Conservation (phyloP, 2,888 invertebrate species). For the Tenthredo distinguenda region DNA sequence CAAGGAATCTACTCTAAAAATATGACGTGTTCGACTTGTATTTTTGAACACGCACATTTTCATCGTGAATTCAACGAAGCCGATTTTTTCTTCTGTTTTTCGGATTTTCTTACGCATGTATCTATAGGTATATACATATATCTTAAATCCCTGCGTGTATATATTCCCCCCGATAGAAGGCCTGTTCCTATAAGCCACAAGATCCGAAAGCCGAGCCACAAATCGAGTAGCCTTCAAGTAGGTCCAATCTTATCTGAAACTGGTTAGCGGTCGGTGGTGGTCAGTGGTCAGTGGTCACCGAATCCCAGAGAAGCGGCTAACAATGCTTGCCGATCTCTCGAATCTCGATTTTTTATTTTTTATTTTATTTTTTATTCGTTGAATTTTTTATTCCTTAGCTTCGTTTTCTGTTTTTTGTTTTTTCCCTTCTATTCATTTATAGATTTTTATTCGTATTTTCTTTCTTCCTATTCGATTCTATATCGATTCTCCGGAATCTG, state of each 20-base stretch:
- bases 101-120: neutral
- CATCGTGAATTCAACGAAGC: neutral
- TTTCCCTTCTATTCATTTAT: neutral
- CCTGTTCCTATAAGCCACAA: constrained; percentile 27
- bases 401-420: neutral
- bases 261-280: constrained; percentile 31
- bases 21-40: too few relatives aligned
- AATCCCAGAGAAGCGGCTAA: constrained; percentile 10
- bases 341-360: neutral
- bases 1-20: too few relatives aligned
- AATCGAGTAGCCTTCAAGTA: constrained; percentile 43
- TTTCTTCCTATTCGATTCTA: neutral
- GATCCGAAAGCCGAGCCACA: constrained; percentile 21
- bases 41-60: neutral
- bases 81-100: neutral
- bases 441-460: neutral
- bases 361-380: neutral
- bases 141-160: neutral
- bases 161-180: constrained; percentile 12
- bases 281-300: neutral
- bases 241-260: constrained; percentile 44
- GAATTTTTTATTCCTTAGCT: neutral
- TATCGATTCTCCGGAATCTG: neutral
- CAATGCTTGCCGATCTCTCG: constrained; percentile 26
- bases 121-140: neutral